Evolutionary conservation across 2,888 invertebrate genomes (phyloP), one percentile per base, ranked within the genome.

Genomic region (Himalopsyche anomala): DNA sequence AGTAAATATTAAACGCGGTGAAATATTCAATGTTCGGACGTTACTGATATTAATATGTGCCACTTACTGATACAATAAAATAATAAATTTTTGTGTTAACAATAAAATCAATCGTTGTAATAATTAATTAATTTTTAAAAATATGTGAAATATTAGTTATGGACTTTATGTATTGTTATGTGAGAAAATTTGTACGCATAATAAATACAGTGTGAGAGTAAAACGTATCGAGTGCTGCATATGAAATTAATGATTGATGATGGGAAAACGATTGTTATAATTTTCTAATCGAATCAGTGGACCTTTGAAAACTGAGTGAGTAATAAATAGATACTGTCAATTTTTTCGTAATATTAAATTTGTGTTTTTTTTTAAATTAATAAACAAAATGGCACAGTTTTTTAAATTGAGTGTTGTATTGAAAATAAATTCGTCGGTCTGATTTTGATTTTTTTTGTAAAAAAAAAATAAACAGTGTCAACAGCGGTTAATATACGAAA

Each of bases 401-500:
- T n/a, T 62, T 19, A 62, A 19, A 11, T 8, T 2, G 4, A 6
- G 62, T 62, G 62, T 45, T 2, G 9, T 45, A 9, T 11, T 45
- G 9, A 9, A 28, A 19, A 62, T 19, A 62, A 62, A 15, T 15
- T 51, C 12, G 15, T 51, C 51, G 51, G 15, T 51, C 15, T 51
- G 51, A 51, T 51, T 51, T 51, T 51, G 11, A 51, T 51, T 51
- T n/a, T n/a, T n/a, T n/a, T n/a, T 40, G 5, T 28, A 45, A 45
- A 45, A 28, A 28, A 1, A 19, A 15, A 12, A 8, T 6, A 81
- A 81, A 81, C 55, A 54, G 81, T 81, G 81, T 81, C 38, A 54
- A 19, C 36, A 17, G 51, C 54, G 54, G 55, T 82, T 38, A n/a
- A 82, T 28, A 86, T 82, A 84, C 84, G 79, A 87, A 86, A 81